Base-by-base conservation (phyloP, 1,140 invertebrate genomes). In the Kradibia gibbosae region DNA sequence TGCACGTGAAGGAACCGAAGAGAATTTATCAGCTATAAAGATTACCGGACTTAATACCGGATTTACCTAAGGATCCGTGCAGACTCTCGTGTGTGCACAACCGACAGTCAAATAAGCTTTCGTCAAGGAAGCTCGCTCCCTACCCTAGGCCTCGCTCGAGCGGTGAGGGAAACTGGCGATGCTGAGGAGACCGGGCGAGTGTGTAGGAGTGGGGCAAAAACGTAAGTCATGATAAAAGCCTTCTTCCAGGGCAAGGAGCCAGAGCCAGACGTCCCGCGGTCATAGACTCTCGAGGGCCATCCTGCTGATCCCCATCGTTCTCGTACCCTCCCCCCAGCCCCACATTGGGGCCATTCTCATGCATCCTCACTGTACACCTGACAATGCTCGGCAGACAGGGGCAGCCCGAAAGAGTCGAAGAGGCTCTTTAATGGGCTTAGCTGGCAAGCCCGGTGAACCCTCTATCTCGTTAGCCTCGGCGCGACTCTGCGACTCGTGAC, bases 391-490 rank as follows among this genome's bases (percentile, higher is more conserved):
- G 7, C 55, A 48, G 55, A 13, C 15, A 80, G 67, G 42, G 36
- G 34, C 1, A 57, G 78, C 71, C 31, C 25, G 28, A 60, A 45
- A 42, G 31, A 4, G 72, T 45, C 31, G 48, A 50, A 45, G 2
- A 31, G 60, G 31, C 28, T 84, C 83, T 84, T 88, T 89, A 90
- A 90, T 85, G 89, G 81, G 87, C 88, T 90, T 90, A 90, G 87
- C 87, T 88, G 53, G 74, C 77, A 81, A 82, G 84, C 87, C 87
- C 85, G 84, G 88, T 88, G 88, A 91, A 90, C 81, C 87, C 86
- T 89, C 85, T 90, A 91, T 90, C 90, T 86, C 86, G 88, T 91
- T 91, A 91, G 87, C 78, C 75, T 81, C 10, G 76, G 70, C 67
- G 22, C 50, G 50, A 78, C 60, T 91, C 87, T 73, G 81, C 65